Percentiles rank a stretch among this genome's conserved stretches.
Evolutionary conservation across 2,797 vertebrate species (phyloP).

Genomic region (Gorsachius magnificus): DNA sequence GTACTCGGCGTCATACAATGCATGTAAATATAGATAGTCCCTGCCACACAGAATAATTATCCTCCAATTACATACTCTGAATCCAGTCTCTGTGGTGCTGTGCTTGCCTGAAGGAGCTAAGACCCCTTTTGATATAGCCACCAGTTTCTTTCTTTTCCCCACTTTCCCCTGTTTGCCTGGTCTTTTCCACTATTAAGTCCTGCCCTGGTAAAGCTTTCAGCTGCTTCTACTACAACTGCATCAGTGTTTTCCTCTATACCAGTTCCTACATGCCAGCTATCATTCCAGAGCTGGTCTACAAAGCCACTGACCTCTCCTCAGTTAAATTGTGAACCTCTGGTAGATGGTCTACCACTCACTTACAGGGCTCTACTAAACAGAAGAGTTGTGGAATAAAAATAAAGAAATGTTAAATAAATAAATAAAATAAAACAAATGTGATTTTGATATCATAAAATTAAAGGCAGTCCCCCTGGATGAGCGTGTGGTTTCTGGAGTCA

Average conservation of each 20-base stretch:
- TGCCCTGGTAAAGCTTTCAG: background rate
- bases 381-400: background rate
- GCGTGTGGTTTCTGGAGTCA: background rate
- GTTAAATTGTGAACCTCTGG: background rate
- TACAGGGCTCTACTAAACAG: background rate
- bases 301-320: background rate
- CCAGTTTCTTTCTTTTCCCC: background rate
- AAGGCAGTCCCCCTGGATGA: background rate
- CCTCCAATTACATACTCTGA: background rate
- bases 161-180: background rate
- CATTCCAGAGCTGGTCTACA: background rate
- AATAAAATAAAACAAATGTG: background rate
- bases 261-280: fast-evolving
- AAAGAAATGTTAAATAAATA: background rate
- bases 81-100: background rate
- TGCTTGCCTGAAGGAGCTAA: background rate
- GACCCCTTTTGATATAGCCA: background rate
- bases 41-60: background rate
- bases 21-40: background rate
- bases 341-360: background rate
- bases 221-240: background rate
- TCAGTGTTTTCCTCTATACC: background rate
- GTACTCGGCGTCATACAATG: background rate
- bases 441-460: background rate
- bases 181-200: background rate